Percentiles rank a stretch among this genome's conserved stretches.
These are phyloP conservation scores for Idaea biselata DNA, from an alignment of 2,888 invertebrate species.

Conservation along the genomic window DNA sequence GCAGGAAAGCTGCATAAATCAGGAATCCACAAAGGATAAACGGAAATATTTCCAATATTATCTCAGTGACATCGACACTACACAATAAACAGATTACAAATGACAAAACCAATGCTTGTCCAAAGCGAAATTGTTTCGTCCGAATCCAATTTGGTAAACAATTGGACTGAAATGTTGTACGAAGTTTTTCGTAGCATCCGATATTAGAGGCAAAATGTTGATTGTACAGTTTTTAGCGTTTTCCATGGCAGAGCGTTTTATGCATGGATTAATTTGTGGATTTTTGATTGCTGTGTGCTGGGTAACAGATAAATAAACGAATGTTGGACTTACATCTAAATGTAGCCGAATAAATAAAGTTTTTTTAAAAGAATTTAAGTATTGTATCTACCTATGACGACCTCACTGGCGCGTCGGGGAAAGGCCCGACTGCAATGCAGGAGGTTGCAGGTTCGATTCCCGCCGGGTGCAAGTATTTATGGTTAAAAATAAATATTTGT, in stretches of 20 bases:
- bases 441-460: no score
- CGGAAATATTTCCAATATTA: not conserved
- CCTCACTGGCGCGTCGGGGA: no score
- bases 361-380: no score
- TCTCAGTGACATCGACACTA: not conserved
- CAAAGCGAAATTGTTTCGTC: conserved; percentile 22
- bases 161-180: conserved; percentile 2
- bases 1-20: not conserved
- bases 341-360: no score
- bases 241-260: not conserved
- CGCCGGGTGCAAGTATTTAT: no score
- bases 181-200: not conserved
- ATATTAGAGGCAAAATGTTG: not conserved
- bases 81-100: conserved; percentile 6
- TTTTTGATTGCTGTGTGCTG: not conserved
- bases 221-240: not conserved
- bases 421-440: no score
- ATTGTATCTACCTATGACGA: no score
- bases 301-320: no score
- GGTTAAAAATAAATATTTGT: no score
- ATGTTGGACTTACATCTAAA: no score
- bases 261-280: not conserved
- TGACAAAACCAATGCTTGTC: conserved; percentile 20
- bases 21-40: not conserved
- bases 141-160: conserved; percentile 19